phyloP scores from a whole-genome alignment of 2,113 vertebrate genomes.

The Mormyrus lacerda region DNA sequence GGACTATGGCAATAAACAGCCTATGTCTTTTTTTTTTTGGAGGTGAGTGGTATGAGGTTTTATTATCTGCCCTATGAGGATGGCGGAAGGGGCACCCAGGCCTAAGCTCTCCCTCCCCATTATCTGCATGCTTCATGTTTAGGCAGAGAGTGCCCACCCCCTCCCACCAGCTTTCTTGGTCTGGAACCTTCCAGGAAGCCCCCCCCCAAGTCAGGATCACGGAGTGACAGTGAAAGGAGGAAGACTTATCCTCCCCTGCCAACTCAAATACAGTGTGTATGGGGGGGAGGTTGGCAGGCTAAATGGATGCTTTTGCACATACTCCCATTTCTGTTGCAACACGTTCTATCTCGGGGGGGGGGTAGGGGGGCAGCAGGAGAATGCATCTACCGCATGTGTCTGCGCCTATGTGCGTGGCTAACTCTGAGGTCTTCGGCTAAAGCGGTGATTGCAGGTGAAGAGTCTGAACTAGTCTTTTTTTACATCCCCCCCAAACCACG shows the following conservation, averaged over 20 bases:
- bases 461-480: not conserved
- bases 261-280: constrained; percentile 8
- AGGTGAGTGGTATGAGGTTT: not conserved
- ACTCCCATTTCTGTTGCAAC: constrained; percentile 1
- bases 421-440: not conserved
- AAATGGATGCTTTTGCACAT: not conserved
- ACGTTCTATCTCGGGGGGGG: not conserved
- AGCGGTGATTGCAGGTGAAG: not conserved
- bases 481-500: not conserved
- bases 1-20: constrained; percentile 5
- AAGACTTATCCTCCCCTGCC: constrained; percentile 16
- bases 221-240: constrained; percentile 1
- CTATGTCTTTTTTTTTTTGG: constrained; percentile 14
- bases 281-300: not conserved
- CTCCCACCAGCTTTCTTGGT: not conserved
- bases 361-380: not conserved
- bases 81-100: not conserved
- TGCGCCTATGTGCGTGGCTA: not conserved
- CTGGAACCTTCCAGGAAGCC: constrained; percentile 27
- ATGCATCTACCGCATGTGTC: not conserved
- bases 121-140: constrained; percentile 17
- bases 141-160: not conserved
- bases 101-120: constrained; percentile 14
- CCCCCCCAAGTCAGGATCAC: not conserved
- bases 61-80: not conserved